Conservation (phyloP, 2,888 invertebrate species). For the Salpingus planirostris region DNA sequence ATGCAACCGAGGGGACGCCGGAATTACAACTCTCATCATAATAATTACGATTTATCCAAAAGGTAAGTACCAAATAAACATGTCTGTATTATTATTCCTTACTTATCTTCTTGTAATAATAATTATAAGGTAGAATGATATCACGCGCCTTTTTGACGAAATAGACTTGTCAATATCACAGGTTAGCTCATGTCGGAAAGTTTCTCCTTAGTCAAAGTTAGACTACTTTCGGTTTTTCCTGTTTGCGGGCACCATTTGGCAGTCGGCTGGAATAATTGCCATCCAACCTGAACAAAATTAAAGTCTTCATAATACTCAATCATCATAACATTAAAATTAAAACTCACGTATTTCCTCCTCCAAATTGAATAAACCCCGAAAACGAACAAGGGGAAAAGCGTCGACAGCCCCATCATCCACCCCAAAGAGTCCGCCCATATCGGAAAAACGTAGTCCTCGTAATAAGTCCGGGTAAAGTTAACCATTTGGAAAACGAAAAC, state of each 20-base stretch:
- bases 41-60: too few species aligned
- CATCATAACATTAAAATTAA: background rate
- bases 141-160: too few species aligned
- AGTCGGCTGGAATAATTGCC: conserved; percentile 45
- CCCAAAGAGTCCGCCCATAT: conserved; percentile 62
- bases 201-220: conserved; percentile 16
- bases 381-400: conserved; percentile 59
- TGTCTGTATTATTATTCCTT: too few species aligned
- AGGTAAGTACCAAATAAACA: too few species aligned
- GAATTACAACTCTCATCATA: too few species aligned
- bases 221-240: conserved; percentile 21
- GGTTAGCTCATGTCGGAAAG: conserved; percentile 6
- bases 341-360: conserved; percentile 40
- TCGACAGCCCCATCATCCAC: conserved; percentile 61
- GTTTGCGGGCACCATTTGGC: conserved; percentile 45
- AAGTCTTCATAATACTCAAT: background rate
- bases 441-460: conserved; percentile 61
- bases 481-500: conserved; percentile 65
- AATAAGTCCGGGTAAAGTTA: conserved; percentile 54
- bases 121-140: too few species aligned
- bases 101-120: too few species aligned
- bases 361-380: conserved; percentile 47
- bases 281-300: conserved; percentile 42
- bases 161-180: conserved; percentile 10
- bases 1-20: too few species aligned